Base-by-base conservation (phyloP, 2,113 vertebrate genomes). In the Gymnorhina tibicen region DNA sequence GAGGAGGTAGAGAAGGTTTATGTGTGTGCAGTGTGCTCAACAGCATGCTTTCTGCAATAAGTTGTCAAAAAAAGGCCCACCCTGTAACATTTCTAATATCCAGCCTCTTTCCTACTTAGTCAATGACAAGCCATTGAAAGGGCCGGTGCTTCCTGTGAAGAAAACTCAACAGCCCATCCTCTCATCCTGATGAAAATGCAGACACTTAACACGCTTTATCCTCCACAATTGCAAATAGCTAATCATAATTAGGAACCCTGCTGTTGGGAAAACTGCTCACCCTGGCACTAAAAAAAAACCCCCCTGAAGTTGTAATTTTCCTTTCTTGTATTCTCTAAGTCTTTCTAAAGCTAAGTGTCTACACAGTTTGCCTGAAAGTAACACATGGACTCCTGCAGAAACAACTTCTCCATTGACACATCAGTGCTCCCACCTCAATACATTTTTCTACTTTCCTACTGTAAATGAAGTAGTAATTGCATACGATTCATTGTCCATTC, bases 231-330 rank as follows among this genome's bases (percentile, higher is more conserved):
- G 56, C 60, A 89, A 87, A 84, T 49, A 95, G 39, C 66, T 95
- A 92, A 87, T 95, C 93, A 85, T 95, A 95, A 95, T 82, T 92
- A 95, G 91, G 74, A 95, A 72, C 62, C 66, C 84, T 76, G 80
- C 91, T 91, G 77, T 68, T 89, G 77, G 91, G 91, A 95, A 95
- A 92, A 89, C 91, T 62, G 16, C 27, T 89, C 32, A 89, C 56
- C 6, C 26, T 67, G 32, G 28, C 52, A 68, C 15, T 58, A 10
- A 81, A 85, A 76, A 49, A 46, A 9, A 0, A 8, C 0, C 4
- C 21, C 46, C 22, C 9, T 50, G 55, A 84, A 74, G 16, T 4
- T 70, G 41, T 66, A 85, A 76, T 52, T 80, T 93, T 56, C 30
- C 24, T 49, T 68, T 87, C 39, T 63, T 62, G 5, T 64, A 27